Percentiles rank a stretch among this genome's conserved stretches.
Conservation (phyloP, 2,797 vertebrate genomes). For the Dipus sagitta region DNA sequence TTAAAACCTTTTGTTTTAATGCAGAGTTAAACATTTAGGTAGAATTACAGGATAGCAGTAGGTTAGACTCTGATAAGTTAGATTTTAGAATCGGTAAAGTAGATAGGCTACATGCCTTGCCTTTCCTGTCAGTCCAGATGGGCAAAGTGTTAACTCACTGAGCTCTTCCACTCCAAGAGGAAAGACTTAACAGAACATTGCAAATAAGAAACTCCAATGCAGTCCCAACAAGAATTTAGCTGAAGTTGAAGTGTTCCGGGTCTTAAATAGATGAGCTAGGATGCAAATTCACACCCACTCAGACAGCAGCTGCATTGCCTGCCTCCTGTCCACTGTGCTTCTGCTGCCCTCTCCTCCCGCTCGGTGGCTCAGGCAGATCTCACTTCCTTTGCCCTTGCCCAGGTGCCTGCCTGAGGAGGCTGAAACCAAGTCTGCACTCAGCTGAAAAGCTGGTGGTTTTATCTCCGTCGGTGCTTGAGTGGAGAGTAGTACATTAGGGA, state of each 20-base stretch:
- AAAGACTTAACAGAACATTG: background rate
- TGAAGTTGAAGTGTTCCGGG: background rate
- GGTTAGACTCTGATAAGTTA: background rate
- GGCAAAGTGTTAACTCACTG: background rate
- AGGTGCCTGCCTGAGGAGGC: background rate
- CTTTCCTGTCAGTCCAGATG: background rate
- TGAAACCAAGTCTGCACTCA: background rate
- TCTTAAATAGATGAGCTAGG: background rate
- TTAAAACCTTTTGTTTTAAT: background rate
- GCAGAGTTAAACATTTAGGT: conserved; percentile 25
- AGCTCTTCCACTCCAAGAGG: background rate
- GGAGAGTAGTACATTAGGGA: background rate
- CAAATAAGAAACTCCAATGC: background rate
- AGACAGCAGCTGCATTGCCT: background rate
- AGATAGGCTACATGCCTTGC: background rate
- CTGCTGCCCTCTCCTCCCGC: no score
- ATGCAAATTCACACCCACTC: background rate
- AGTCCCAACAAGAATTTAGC: background rate
- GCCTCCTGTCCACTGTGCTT: background rate
- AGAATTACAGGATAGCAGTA: background rate
- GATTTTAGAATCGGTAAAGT: background rate
- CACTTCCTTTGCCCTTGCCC: background rate
- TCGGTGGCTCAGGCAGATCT: background rate
- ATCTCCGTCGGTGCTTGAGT: background rate
- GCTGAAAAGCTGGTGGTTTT: conserved; percentile 18